Conservation (phyloP, 1,140 invertebrate species). For the Drosophila lacteicornis region DNA sequence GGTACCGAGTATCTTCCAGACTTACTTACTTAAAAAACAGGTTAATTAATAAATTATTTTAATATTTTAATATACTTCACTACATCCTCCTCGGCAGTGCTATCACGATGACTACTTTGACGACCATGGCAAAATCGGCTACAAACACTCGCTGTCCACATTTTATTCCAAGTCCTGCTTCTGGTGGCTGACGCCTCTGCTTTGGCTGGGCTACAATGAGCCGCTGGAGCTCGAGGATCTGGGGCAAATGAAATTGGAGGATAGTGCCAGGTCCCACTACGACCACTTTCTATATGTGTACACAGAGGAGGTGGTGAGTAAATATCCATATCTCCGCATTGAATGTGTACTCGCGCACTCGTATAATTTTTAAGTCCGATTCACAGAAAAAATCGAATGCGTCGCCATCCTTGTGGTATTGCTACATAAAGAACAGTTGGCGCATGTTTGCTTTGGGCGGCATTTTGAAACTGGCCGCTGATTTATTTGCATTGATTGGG, state of each 20-base stretch:
- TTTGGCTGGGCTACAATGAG: constrained; percentile 88
- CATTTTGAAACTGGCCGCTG: constrained; percentile 91
- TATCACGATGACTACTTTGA: constrained; percentile 75
- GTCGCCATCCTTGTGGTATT: constrained; percentile 87
- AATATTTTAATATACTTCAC: neutral
- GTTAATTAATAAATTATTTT: neutral
- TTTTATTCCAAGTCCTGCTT: constrained; percentile 91
- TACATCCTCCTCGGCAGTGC: constrained; percentile 46
- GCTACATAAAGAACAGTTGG: constrained; percentile 90
- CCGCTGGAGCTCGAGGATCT: constrained; percentile 90
- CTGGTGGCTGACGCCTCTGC: constrained; percentile 90
- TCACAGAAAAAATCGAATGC: constrained; percentile 72
- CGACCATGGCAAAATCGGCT: constrained; percentile 81
- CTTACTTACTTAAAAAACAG: no score
- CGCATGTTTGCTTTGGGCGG: constrained; percentile 90
- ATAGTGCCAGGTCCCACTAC: constrained; percentile 85
- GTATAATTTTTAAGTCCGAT: constrained; percentile 12
- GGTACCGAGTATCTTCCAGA: no score
- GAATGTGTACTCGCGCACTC: neutral
- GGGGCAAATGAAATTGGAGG: constrained; percentile 89
- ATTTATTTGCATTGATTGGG: constrained; percentile 90
- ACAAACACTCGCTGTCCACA: constrained; percentile 87
- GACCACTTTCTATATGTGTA: constrained; percentile 83
- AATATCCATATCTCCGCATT: neutral
- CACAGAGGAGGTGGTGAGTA: constrained; percentile 71